Conservation (phyloP, 2,113 vertebrate species). For the Ammodytes dubius region DNA sequence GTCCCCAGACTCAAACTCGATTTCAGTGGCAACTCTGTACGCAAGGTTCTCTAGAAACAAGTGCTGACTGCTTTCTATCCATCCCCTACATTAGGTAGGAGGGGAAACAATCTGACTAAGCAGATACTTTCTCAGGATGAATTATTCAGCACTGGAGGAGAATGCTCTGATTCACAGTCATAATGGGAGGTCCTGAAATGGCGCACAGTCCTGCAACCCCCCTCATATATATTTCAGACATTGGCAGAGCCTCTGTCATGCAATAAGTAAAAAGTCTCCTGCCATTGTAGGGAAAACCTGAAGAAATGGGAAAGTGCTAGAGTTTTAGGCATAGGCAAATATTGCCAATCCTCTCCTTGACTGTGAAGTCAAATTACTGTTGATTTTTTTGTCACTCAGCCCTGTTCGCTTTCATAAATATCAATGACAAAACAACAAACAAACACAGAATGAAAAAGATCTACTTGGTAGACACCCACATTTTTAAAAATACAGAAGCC, state of each 20-base stretch:
- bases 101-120: conserved; percentile 72
- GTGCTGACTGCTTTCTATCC: conserved; percentile 53
- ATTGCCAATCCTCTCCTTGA: not conserved
- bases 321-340: not conserved
- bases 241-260: conserved; percentile 67
- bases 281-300: conserved; percentile 28
- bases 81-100: conserved; percentile 36
- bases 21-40: conserved; percentile 28
- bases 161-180: conserved; percentile 74
- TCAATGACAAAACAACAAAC: not conserved
- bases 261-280: conserved; percentile 42
- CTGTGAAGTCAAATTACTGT: conserved; percentile 23
- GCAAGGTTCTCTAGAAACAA: conserved; percentile 17
- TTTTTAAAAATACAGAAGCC: conserved; percentile 10
- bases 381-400: conserved; percentile 9
- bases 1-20: conserved; percentile 13
- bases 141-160: conserved; percentile 75
- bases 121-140: conserved; percentile 76
- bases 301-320: conserved; percentile 3
- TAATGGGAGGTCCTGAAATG: conserved; percentile 80
- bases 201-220: conserved; percentile 34
- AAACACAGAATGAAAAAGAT: not conserved
- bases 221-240: conserved; percentile 79
- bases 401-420: conserved; percentile 6
- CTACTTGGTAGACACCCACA: not conserved